Conservation (phyloP, 1,140 invertebrate species). For the Caenorhabditis tropicalis region DNA sequence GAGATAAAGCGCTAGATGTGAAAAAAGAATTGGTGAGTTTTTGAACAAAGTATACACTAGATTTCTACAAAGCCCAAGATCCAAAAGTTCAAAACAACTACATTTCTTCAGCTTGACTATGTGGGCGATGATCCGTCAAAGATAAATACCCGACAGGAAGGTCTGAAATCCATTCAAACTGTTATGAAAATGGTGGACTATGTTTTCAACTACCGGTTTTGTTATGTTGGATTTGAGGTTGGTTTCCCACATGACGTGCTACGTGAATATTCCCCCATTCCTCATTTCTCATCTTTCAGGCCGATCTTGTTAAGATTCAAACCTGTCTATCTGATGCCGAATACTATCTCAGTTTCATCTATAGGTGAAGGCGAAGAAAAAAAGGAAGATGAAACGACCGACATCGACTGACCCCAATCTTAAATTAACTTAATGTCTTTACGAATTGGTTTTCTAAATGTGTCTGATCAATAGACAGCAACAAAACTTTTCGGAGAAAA, state of each 20-base stretch:
- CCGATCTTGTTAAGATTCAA: slow-evolving; percentile 19
- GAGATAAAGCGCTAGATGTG: slow-evolving; percentile 16
- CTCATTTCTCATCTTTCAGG: background rate
- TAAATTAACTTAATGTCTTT: background rate
- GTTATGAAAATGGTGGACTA: slow-evolving; percentile 37
- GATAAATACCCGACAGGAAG: slow-evolving; percentile 8
- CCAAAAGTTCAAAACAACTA: too few relatives aligned
- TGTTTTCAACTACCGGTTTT: slow-evolving; percentile 2
- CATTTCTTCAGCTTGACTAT: background rate
- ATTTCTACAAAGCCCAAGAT: too few relatives aligned
- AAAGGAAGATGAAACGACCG: background rate
- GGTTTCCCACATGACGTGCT: background rate
- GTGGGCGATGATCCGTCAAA: background rate
- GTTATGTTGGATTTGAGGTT: slow-evolving; percentile 22
- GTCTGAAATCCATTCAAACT: background rate
- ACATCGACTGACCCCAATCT: background rate
- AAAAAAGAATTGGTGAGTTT: background rate
- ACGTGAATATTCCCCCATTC: background rate
- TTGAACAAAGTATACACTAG: too few relatives aligned
- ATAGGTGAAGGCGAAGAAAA: background rate
- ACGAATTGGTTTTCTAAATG: background rate
- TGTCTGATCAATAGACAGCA: too few relatives aligned
- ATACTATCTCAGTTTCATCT: slow-evolving; percentile 23
- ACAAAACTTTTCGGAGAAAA: background rate
- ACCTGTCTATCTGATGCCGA: slow-evolving; percentile 29